Conservation (phyloP, 2,888 invertebrate species). For the Ypsolopha sequella region DNA sequence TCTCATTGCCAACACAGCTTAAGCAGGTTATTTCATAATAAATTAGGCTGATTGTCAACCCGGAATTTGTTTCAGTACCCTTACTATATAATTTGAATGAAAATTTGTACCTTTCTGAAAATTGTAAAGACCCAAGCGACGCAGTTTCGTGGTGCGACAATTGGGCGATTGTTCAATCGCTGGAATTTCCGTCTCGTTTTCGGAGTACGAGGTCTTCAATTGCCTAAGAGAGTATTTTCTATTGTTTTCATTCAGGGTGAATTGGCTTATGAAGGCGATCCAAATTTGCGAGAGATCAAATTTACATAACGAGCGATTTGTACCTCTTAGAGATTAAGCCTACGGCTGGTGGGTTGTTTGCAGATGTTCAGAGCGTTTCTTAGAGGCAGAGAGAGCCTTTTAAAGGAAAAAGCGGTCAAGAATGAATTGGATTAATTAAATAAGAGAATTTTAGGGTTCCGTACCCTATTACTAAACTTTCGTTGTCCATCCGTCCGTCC, state of each 20-base stretch:
- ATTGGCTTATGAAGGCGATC: constrained; percentile 64
- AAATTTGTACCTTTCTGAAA: no score
- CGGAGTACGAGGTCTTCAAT: constrained; percentile 30
- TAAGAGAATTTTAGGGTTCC: no score
- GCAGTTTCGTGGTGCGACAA: no score
- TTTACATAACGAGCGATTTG: constrained; percentile 68
- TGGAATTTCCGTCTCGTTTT: neutral
- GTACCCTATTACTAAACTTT: no score
- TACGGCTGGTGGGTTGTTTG: constrained; percentile 40
- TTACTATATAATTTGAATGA: no score
- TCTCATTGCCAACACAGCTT: no score
- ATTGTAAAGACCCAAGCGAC: no score
- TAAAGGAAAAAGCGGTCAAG: no score
- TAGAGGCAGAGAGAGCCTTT: neutral
- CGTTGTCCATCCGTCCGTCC: no score
- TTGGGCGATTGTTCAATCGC: neutral
- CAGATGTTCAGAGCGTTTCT: constrained; percentile 28
- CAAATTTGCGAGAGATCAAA: constrained; percentile 64
- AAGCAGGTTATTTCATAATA: neutral
- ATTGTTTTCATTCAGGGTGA: constrained; percentile 58
- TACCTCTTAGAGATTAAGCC: constrained; percentile 51
- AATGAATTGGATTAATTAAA: no score
- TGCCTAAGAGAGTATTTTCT: constrained; percentile 39
- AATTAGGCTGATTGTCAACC: neutral
- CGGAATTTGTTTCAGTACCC: neutral